phyloP scores from a whole-genome alignment of 53 echinoderm and acorn worm genomes.

The Glandiceps talaboti region DNA sequence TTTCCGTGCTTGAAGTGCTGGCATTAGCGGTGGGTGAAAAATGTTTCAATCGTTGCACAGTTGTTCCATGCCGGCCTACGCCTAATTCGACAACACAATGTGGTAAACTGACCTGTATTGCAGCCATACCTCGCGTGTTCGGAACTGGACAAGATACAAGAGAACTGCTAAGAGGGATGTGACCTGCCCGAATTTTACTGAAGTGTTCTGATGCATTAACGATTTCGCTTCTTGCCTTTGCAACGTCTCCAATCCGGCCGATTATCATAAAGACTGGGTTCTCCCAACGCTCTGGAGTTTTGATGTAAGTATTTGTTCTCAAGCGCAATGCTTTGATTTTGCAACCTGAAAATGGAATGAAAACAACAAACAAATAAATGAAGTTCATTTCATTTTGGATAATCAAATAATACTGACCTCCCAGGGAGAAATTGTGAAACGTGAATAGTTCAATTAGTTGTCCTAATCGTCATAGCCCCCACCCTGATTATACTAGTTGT shows the following conservation, averaged over 20 bases:
- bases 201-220: conserved; percentile 93
- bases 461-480: too few relatives aligned
- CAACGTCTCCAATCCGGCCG: conserved; percentile 81
- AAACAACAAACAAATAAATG: not conserved
- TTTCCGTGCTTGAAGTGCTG: conserved; percentile 87
- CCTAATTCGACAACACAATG: conserved; percentile 91
- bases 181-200: conserved; percentile 89
- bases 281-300: conserved; percentile 89
- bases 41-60: conserved; percentile 94
- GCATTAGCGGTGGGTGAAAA: conserved; percentile 85
- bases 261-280: conserved; percentile 91
- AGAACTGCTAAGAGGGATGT: conserved; percentile 35
- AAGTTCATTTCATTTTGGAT: too few relatives aligned
- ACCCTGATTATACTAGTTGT: too few relatives aligned
- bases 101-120: conserved; percentile 88
- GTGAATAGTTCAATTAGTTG: too few relatives aligned
- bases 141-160: conserved; percentile 57
- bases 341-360: conserved; percentile 54
- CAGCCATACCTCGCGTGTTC: conserved; percentile 73
- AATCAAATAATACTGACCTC: too few relatives aligned
- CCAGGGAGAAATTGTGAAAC: too few relatives aligned
- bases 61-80: conserved; percentile 89
- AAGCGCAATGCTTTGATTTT: conserved; percentile 95
- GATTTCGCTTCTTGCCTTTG: conserved; percentile 79
- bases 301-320: conserved; percentile 98